Conservation (phyloP, 2,888 invertebrate species). For the Tenthredo livida region DNA sequence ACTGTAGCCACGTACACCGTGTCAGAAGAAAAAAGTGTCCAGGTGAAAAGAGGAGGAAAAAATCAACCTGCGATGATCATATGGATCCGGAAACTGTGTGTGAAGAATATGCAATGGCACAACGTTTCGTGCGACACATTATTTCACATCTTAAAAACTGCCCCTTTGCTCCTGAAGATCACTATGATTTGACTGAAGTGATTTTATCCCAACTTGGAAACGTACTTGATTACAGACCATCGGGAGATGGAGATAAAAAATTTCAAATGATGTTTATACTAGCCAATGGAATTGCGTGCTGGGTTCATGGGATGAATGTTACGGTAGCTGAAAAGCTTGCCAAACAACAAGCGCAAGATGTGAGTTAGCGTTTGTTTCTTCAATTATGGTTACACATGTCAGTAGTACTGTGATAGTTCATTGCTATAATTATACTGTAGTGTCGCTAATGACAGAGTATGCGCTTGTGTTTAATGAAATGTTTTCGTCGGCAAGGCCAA, state of each 20-base stretch:
- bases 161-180: slow-evolving; percentile 26
- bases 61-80: slow-evolving; percentile 6
- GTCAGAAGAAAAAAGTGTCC: slow-evolving; percentile 25
- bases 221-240: slow-evolving; percentile 37
- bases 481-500: slow-evolving; percentile 5
- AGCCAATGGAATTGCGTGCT: slow-evolving; percentile 39
- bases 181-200: slow-evolving; percentile 32
- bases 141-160: slow-evolving; percentile 32
- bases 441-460: neutral
- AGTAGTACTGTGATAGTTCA: neutral
- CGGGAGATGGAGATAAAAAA: slow-evolving; percentile 31
- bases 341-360: slow-evolving; percentile 9
- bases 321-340: slow-evolving; percentile 24
- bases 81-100: slow-evolving; percentile 30
- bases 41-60: neutral
- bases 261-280: slow-evolving; percentile 45
- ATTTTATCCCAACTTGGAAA: slow-evolving; percentile 14
- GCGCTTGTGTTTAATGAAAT: neutral
- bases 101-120: slow-evolving; percentile 40
- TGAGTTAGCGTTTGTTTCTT: slow-evolving; percentile 1
- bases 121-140: slow-evolving; percentile 41
- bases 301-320: slow-evolving; percentile 35
- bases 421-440: neutral
- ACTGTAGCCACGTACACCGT: neutral
- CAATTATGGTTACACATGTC: neutral